phyloP scores from a whole-genome alignment of 2,888 invertebrate species.

The Lasioglossum figueresi region DNA sequence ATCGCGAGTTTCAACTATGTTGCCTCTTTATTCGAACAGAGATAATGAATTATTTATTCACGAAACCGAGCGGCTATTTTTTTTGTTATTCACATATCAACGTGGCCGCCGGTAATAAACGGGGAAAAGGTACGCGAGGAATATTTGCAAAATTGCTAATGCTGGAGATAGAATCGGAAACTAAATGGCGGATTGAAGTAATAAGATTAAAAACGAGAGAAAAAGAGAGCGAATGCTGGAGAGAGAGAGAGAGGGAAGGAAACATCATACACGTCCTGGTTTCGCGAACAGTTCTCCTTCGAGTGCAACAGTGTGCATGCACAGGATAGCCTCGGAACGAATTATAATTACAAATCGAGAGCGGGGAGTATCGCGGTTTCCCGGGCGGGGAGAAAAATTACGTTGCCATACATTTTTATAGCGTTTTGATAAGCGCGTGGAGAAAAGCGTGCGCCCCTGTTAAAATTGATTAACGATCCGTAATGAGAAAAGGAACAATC shows the following conservation, averaged over 20 bases:
- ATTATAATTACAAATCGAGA: slow-evolving; percentile 73
- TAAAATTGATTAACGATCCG: slow-evolving; percentile 31
- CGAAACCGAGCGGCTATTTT: neutral
- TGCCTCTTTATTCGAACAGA: neutral
- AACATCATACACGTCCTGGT: slow-evolving; percentile 30
- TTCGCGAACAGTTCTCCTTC: slow-evolving; percentile 39
- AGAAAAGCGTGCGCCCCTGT: neutral
- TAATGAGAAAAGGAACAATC: slow-evolving; percentile 26
- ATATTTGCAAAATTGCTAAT: slow-evolving; percentile 6
- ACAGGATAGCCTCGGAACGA: slow-evolving; percentile 26
- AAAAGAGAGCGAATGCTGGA: neutral
- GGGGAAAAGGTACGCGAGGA: neutral
- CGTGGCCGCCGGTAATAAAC: neutral
- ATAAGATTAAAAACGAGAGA: slow-evolving; percentile 1
- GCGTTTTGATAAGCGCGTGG: neutral
- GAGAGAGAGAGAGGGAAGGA: slow-evolving; percentile 9
- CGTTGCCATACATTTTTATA: slow-evolving; percentile 20
- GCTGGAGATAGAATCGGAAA: slow-evolving; percentile 8
- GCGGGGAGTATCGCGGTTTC: slow-evolving; percentile 56
- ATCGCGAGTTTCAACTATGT: neutral
- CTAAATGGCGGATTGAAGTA: neutral
- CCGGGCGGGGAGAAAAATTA: slow-evolving; percentile 43
- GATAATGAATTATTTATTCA: slow-evolving; percentile 9
- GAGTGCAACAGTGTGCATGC: neutral
- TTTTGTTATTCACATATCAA: neutral